Evolutionary conservation across 2,888 invertebrate genomes (phyloP).

Genomic region (Athetis lepigone): DNA sequence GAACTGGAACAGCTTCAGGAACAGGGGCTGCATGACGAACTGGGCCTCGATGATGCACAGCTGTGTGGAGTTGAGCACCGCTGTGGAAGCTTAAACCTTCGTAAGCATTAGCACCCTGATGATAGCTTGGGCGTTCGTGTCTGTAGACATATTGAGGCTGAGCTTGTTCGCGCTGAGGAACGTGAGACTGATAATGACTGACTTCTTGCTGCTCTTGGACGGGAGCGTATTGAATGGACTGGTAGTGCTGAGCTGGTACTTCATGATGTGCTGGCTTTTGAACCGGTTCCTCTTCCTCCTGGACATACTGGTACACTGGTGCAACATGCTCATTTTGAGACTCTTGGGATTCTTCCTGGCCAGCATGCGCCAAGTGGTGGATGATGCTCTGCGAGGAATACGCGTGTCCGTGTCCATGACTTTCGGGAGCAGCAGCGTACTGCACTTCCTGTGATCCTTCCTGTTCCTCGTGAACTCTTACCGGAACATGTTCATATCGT

Average conservation of each 20-base stretch:
- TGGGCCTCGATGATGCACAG: slow-evolving; percentile 26
- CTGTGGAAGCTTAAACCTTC: slow-evolving; percentile 41
- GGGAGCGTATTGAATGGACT: slow-evolving; percentile 59
- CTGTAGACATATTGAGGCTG: slow-evolving; percentile 54
- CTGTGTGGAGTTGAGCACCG: slow-evolving; percentile 44
- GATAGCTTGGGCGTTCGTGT: slow-evolving; percentile 54
- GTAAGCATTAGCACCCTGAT: slow-evolving; percentile 43
- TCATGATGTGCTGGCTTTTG: slow-evolving; percentile 52
- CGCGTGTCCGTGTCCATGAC: slow-evolving; percentile 67
- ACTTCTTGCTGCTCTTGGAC: slow-evolving; percentile 69
- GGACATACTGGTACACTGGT: slow-evolving; percentile 76
- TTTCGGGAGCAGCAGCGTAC: slow-evolving; percentile 53
- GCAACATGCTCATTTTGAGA: slow-evolving; percentile 71
- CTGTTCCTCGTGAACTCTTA: slow-evolving; percentile 70
- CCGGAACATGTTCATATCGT: slow-evolving; percentile 68
- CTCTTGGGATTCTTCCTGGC: slow-evolving; percentile 75
- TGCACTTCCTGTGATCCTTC: slow-evolving; percentile 44
- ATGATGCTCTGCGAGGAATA: slow-evolving; percentile 77
- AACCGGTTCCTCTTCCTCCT: slow-evolving; percentile 64
- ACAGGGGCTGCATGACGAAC: slow-evolving; percentile 16
- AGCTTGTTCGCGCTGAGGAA: slow-evolving; percentile 21
- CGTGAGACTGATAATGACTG: slow-evolving; percentile 40
- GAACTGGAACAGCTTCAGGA: slow-evolving; percentile 24
- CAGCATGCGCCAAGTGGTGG: slow-evolving; percentile 71
- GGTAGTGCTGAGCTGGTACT: slow-evolving; percentile 58